Evolutionary conservation across 2,797 vertebrate species (phyloP).

Genomic region (Poeciliopsis presidionis): DNA sequence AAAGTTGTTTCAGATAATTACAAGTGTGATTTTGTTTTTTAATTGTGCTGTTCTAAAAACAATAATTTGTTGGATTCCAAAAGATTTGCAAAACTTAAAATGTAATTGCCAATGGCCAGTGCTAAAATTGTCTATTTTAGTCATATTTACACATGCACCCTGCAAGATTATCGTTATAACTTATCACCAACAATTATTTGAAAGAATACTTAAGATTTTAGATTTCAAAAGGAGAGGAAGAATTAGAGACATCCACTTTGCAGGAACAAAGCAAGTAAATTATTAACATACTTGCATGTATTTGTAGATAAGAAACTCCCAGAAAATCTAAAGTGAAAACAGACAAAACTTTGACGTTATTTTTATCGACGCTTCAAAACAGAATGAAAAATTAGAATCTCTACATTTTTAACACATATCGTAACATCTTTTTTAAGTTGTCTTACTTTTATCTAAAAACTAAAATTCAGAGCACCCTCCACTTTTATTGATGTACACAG

Average conservation of each 20-base stretch:
- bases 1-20: background rate
- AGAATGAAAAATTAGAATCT: slow-evolving; percentile 24
- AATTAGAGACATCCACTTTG: slow-evolving; percentile 23
- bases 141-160: background rate
- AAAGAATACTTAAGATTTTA: slow-evolving; percentile 23
- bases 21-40: background rate
- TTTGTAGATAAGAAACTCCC: background rate
- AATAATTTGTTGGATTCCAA: background rate
- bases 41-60: background rate
- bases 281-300: slow-evolving; percentile 15
- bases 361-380: slow-evolving; percentile 12
- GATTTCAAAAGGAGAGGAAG: background rate
- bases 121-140: background rate
- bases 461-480: background rate
- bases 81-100: background rate
- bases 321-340: slow-evolving; percentile 31
- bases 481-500: background rate
- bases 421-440: slow-evolving; percentile 1
- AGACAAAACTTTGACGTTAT: slow-evolving; percentile 12
- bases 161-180: slow-evolving; percentile 3
- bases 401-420: background rate
- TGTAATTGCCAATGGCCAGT: background rate
- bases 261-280: slow-evolving; percentile 24
- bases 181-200: slow-evolving; percentile 13
- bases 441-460: background rate